phyloP scores from a whole-genome alignment of 2,113 vertebrate species.

The Brachirus orientalis region DNA sequence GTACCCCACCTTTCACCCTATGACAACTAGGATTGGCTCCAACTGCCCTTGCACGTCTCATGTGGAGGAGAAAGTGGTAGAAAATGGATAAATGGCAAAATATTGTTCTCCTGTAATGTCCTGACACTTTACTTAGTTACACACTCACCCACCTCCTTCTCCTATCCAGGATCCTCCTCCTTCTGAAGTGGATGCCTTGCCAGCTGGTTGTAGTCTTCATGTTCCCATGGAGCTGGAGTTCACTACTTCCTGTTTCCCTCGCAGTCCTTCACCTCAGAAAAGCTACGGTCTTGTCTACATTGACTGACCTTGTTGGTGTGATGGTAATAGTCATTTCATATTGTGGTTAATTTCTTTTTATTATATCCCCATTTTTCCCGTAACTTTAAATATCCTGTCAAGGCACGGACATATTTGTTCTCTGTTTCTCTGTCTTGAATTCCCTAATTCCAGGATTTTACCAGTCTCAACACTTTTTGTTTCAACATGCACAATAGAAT shows the following conservation, averaged over 20 bases:
- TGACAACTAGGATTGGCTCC: no score
- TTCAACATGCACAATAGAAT: no score
- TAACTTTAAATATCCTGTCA: no score
- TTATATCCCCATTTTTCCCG: no score
- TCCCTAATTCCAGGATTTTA: no score
- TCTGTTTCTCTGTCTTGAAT: no score
- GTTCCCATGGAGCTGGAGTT: slow-evolving; percentile 78
- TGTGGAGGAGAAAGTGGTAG: no score
- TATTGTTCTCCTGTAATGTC: neutral
- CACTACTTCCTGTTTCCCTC: slow-evolving; percentile 66
- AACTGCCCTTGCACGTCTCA: no score
- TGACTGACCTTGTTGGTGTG: slow-evolving; percentile 38
- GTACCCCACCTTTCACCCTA: no score
- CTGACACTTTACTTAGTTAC: neutral
- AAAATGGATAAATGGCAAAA: neutral
- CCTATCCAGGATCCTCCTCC: slow-evolving; percentile 54
- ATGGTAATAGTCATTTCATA: neutral
- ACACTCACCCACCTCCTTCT: slow-evolving; percentile 1
- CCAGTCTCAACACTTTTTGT: no score
- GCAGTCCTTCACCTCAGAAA: slow-evolving; percentile 48
- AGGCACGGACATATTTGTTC: no score
- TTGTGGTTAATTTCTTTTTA: slow-evolving; percentile 3
- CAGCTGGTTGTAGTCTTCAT: slow-evolving; percentile 71
- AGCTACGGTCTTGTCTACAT: slow-evolving; percentile 50
- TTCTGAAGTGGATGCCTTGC: slow-evolving; percentile 30